These are phyloP conservation scores for western clawed frog (Xenopus tropicalis) DNA, from an alignment of 2,113 vertebrate genomes.

Conservation along the genomic window DNA sequence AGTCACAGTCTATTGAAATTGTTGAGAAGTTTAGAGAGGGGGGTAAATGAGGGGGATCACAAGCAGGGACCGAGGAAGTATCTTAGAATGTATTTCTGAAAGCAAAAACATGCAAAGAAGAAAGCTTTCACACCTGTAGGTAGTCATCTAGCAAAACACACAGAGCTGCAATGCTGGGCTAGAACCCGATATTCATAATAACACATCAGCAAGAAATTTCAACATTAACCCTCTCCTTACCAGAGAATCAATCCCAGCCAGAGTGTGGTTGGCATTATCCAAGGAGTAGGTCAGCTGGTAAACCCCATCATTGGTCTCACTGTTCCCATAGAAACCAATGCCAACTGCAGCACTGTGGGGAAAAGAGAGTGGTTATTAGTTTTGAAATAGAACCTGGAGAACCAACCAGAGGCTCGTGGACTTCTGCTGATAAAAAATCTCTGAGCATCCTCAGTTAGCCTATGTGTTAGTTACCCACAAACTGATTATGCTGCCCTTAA, in stretches of 20 bases:
- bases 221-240: conserved; percentile 60
- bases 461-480: too few relatives aligned
- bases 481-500: too few relatives aligned
- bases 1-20: conserved; percentile 26
- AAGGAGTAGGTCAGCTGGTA: conserved; percentile 91
- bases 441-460: too few relatives aligned
- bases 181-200: background rate
- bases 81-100: background rate
- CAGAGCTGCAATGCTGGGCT: too few relatives aligned
- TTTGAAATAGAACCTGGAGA: background rate
- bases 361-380: background rate
- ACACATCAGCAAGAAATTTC: too few relatives aligned
- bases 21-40: background rate
- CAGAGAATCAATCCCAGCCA: conserved; percentile 82
- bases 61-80: background rate
- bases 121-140: background rate
- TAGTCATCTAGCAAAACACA: too few relatives aligned
- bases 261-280: conserved; percentile 88
- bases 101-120: background rate
- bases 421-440: too few relatives aligned
- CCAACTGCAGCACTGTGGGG: conserved; percentile 78
- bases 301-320: conserved; percentile 89
- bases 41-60: background rate
- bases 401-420: background rate
- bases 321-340: conserved; percentile 96